Base-by-base conservation (phyloP, 2,797 vertebrate genomes). In the Synanceia verrucosa region DNA sequence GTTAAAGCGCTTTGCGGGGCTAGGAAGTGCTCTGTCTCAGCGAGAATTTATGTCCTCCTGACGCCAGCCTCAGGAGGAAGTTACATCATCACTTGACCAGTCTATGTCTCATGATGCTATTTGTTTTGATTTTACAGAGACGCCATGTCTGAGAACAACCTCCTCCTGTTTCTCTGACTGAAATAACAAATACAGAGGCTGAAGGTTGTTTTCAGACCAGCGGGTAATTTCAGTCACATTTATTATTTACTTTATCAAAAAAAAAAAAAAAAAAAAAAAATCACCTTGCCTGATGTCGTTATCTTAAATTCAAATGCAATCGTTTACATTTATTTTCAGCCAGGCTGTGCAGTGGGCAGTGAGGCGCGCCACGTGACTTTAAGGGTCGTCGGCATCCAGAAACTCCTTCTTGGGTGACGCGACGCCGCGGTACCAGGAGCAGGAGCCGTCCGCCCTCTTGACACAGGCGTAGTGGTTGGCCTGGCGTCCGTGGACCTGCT, bases 341-440 rank as follows among this genome's bases (percentile, higher is more conserved):
- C 78, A 84, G 79, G 82, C 79, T 84, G 84, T 78, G 81, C 73
- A 83, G 75, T 61, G 44, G 80, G 82, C 85, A 50, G 70, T 65
- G 47, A 51, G 46, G 50, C 34, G 6, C 6, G 69, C 60, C 53
- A 36, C 60, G 67, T 46, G 88, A 89, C 93, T 41, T n/a, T 97
- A 99, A 19, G 98, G 98, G 92, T 99, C 97, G 93, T 98, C 97
- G 0, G 96, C 94, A 39, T 99, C 97, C 81, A 99, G 92, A 90
- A 99, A 99, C 94, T 99, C 97, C 87, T 98, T 97, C 93, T 99
- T 99, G 82, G 98, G 97, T 34, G 96, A 96, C 2, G 97, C 95
- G 6, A 94, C 93, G 3, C 98, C 97, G 0, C 97, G 95, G 89
- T 99, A 99, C 98, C 98, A 99, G 51, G 97, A 96, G 16, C 98